A percentile compares a stretch with the other conserved stretches of the same genome.
Conservation (phyloP, 2,797 vertebrate species). For the Choloepus didactylus region DNA sequence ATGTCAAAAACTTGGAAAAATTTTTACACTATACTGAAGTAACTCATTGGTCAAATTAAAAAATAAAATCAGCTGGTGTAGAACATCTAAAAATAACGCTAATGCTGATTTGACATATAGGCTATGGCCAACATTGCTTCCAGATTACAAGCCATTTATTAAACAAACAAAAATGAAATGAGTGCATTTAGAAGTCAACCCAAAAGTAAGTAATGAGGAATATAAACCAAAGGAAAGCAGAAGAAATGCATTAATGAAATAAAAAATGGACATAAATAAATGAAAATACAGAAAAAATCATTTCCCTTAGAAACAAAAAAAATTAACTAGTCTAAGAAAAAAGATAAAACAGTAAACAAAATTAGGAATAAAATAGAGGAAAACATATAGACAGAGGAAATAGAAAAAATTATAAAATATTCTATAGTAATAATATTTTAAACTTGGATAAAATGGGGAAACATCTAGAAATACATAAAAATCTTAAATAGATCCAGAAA, state of each 20-base stretch:
- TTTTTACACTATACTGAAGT: background rate
- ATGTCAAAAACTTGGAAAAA: background rate
- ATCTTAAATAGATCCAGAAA: conserved; percentile 39
- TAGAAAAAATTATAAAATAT: conserved; percentile 37
- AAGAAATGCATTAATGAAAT: conserved; percentile 23
- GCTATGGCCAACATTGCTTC: background rate
- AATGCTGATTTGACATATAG: background rate
- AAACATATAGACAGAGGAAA: background rate
- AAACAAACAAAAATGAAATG: conserved; percentile 37
- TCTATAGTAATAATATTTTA: conserved; percentile 20
- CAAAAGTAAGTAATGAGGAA: background rate
- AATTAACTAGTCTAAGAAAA: conserved; percentile 9
- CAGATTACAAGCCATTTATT: background rate
- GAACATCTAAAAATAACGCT: conserved; percentile 1
- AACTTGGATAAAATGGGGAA: conserved; percentile 13
- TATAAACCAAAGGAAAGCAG: conserved; percentile 48
- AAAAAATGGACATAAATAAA: background rate
- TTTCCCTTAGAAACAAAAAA: conserved; percentile 45
- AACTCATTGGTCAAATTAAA: background rate
- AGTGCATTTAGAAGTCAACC: background rate
- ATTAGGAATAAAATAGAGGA: conserved; percentile 31
- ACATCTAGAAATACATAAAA: background rate
- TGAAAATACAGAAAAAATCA: background rate
- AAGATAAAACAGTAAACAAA: conserved; percentile 21
- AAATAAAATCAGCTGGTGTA: background rate